A percentile compares a stretch with the other conserved stretches of the same genome.
These are phyloP conservation scores for Hoplodrina ambigua DNA, from an alignment of 2,888 invertebrate species.

Conservation along the genomic window DNA sequence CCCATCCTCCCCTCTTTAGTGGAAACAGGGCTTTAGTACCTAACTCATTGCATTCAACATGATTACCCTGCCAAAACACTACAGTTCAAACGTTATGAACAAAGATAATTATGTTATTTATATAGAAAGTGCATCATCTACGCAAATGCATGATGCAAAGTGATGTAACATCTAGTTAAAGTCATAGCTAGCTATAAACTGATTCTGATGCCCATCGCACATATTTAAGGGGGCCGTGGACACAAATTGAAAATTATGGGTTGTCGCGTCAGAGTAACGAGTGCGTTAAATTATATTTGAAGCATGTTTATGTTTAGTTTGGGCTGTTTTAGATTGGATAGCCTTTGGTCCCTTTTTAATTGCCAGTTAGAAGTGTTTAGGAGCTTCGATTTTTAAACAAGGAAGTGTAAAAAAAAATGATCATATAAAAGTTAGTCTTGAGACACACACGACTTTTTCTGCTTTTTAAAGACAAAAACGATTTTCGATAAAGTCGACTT, in stretches of 20 bases:
- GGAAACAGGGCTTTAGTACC: too few species aligned
- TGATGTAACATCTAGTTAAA: slow-evolving; percentile 58
- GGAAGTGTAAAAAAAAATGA: not conserved
- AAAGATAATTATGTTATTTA: slow-evolving; percentile 19
- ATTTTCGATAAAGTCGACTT: too few species aligned
- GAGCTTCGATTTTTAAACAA: not conserved
- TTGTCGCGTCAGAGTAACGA: slow-evolving; percentile 80
- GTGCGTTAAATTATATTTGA: slow-evolving; percentile 74
- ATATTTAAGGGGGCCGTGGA: slow-evolving; percentile 81
- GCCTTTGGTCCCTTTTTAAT: slow-evolving; percentile 43
- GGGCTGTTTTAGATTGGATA: slow-evolving; percentile 55
- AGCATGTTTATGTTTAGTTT: slow-evolving; percentile 67
- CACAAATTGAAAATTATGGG: slow-evolving; percentile 89
- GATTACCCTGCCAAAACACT: slow-evolving; percentile 12
- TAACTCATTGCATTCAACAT: not conserved
- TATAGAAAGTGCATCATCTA: slow-evolving; percentile 25
- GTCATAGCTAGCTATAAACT: slow-evolving; percentile 77
- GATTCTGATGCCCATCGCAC: slow-evolving; percentile 74
- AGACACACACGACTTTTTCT: not conserved
- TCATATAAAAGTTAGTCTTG: not conserved
- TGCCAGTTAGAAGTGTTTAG: slow-evolving; percentile 12
- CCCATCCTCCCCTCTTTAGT: too few species aligned
- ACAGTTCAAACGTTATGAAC: slow-evolving; percentile 7
- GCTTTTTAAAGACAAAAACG: too few species aligned
- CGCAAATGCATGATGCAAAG: slow-evolving; percentile 44